Conservation (phyloP, 1,140 invertebrate genomes). For the Stenopsyche tienmushanensis region DNA sequence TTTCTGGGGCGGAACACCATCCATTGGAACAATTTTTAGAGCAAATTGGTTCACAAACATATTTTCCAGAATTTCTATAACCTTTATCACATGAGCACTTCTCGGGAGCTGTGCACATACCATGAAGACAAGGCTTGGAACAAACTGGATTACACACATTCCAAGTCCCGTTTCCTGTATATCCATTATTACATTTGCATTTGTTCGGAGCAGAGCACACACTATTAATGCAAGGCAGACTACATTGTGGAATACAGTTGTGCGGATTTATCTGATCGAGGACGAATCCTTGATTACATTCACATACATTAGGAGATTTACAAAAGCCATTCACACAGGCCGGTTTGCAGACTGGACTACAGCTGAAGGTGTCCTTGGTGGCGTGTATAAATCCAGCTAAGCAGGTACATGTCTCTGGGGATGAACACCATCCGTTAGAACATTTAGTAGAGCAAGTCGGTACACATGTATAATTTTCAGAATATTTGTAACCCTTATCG, state of each 20-base stretch:
- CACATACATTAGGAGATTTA: slow-evolving; percentile 12
- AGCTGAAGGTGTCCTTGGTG: slow-evolving; percentile 43
- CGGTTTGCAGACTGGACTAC: slow-evolving; percentile 50
- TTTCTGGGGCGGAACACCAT: slow-evolving; percentile 1
- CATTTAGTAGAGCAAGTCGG: slow-evolving; percentile 51
- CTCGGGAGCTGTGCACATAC: slow-evolving; percentile 53
- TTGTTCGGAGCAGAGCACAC: slow-evolving; percentile 46
- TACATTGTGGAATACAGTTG: slow-evolving; percentile 51
- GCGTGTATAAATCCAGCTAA: slow-evolving; percentile 45
- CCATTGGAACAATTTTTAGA: slow-evolving; percentile 10
- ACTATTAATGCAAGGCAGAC: slow-evolving; percentile 50
- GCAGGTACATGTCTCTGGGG: slow-evolving; percentile 53
- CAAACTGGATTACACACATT: slow-evolving; percentile 49
- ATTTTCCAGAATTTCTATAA: slow-evolving; percentile 42
- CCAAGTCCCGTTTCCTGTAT: too few species aligned
- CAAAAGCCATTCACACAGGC: slow-evolving; percentile 46
- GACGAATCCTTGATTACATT: neutral
- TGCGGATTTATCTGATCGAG: slow-evolving; percentile 33
- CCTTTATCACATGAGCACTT: slow-evolving; percentile 54
- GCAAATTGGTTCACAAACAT: slow-evolving; percentile 30
- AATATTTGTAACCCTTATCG: slow-evolving; percentile 43
- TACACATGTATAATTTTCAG: slow-evolving; percentile 41
- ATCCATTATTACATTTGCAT: slow-evolving; percentile 46
- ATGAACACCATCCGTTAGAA: slow-evolving; percentile 53
- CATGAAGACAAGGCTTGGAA: slow-evolving; percentile 54